Evolutionary conservation across 2,888 invertebrate species (phyloP).

Genomic region (Ennomos fuscantarius): DNA sequence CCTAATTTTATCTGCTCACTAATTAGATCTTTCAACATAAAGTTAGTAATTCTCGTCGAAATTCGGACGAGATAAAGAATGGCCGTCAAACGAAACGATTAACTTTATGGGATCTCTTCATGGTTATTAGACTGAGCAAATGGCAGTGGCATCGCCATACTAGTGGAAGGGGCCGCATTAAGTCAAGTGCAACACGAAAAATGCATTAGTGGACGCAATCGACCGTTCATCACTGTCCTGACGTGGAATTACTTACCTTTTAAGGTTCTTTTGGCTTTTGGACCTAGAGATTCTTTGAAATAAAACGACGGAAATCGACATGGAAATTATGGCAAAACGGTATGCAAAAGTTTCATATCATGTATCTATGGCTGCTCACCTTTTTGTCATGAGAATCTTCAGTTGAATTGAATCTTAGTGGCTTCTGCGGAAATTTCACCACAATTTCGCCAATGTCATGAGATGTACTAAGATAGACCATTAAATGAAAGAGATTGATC

Average conservation of each 20-base stretch:
- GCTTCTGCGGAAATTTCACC: too few relatives aligned
- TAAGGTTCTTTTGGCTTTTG: slow-evolving; percentile 1
- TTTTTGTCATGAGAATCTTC: too few relatives aligned
- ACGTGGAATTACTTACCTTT: slow-evolving; percentile 22
- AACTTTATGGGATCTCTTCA: slow-evolving; percentile 56
- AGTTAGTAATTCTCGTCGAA: slow-evolving; percentile 36
- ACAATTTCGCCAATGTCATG: too few relatives aligned
- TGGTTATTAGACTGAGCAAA: slow-evolving; percentile 56
- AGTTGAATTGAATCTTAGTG: too few relatives aligned
- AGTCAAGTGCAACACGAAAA: slow-evolving; percentile 85
- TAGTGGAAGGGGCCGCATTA: slow-evolving; percentile 69
- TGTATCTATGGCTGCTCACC: too few relatives aligned
- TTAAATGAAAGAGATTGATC: too few relatives aligned
- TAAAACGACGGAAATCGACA: too few relatives aligned
- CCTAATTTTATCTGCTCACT: slow-evolving; percentile 24
- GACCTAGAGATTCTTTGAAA: too few relatives aligned
- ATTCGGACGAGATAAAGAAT: slow-evolving; percentile 46
- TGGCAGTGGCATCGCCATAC: slow-evolving; percentile 27
- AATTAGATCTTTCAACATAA: slow-evolving; percentile 32
- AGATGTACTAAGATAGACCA: too few relatives aligned
- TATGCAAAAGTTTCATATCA: too few relatives aligned
- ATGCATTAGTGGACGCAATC: slow-evolving; percentile 73
- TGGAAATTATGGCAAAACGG: too few relatives aligned
- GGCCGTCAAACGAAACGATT: slow-evolving; percentile 51
- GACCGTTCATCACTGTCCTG: slow-evolving; percentile 75